A percentile compares a stretch with the other conserved stretches of the same genome.
These are phyloP conservation scores for Tarsius wallacei DNA, from an alignment of 2,797 vertebrate species.

Conservation along the genomic window DNA sequence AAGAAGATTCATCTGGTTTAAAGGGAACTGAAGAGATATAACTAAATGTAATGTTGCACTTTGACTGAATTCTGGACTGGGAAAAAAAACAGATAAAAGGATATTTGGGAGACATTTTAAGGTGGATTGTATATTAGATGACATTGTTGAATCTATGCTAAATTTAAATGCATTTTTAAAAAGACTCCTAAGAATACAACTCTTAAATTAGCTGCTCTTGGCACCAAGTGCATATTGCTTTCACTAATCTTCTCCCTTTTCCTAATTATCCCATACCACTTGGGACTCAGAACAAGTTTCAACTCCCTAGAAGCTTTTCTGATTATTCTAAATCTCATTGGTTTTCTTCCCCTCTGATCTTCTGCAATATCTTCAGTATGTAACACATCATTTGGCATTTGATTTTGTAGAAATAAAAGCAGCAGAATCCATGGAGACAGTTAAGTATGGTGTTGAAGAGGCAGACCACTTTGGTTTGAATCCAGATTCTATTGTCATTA, in stretches of 20 bases:
- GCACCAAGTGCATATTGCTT: background rate
- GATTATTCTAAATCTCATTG: background rate
- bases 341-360: background rate
- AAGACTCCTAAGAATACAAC: background rate
- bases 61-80: background rate
- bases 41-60: background rate
- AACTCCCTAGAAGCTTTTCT: background rate
- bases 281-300: background rate
- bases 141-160: background rate
- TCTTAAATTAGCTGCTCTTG: background rate
- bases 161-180: slow-evolving; percentile 18
- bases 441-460: background rate
- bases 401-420: background rate
- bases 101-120: background rate
- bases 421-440: background rate
- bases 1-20: slow-evolving; percentile 17
- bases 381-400: background rate
- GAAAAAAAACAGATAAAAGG: background rate
- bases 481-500: background rate
- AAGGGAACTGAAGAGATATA: background rate
- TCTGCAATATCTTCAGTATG: background rate
- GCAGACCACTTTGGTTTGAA: background rate
- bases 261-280: background rate
- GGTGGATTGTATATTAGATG: background rate
- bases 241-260: background rate